Conservation (phyloP, 2,113 vertebrate species). For the Phrynosoma blainvillii region DNA sequence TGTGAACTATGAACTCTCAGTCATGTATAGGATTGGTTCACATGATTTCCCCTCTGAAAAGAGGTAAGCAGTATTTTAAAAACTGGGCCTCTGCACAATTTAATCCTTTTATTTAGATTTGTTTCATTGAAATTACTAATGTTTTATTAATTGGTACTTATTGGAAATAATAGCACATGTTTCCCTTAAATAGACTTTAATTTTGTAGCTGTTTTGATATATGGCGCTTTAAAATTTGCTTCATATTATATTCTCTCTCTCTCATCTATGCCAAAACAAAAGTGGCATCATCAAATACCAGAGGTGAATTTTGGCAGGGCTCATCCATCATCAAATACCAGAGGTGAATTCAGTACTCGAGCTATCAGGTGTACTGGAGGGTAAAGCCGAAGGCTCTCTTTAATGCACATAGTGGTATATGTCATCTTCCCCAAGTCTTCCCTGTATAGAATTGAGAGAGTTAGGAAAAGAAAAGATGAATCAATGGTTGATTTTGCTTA, state of each 20-base stretch:
- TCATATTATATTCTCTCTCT: background rate
- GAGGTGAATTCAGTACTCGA: slow-evolving; percentile 74
- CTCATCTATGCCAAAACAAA: background rate
- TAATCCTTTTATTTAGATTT: background rate
- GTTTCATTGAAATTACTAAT: background rate
- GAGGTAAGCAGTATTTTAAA: background rate
- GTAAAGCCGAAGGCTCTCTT: slow-evolving; percentile 86
- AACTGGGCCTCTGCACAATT: background rate
- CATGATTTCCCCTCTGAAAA: background rate
- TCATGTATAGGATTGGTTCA: background rate
- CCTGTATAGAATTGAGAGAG: slow-evolving; percentile 69
- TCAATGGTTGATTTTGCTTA: background rate
- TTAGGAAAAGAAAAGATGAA: background rate
- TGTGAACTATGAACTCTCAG: too few species aligned
- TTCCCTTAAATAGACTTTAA: background rate
- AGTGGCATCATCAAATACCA: slow-evolving; percentile 85
- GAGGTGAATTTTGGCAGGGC: slow-evolving; percentile 79
- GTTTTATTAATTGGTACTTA: background rate
- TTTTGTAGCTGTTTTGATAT: background rate
- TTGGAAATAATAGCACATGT: too few species aligned
- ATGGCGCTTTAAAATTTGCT: background rate
- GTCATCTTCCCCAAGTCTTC: slow-evolving; percentile 86
- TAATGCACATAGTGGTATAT: slow-evolving; percentile 91
- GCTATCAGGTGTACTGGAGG: slow-evolving; percentile 75
- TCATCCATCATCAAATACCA: slow-evolving; percentile 86